Base-by-base conservation (phyloP, 1,140 invertebrate species). In the Zaprionus ornatus region DNA sequence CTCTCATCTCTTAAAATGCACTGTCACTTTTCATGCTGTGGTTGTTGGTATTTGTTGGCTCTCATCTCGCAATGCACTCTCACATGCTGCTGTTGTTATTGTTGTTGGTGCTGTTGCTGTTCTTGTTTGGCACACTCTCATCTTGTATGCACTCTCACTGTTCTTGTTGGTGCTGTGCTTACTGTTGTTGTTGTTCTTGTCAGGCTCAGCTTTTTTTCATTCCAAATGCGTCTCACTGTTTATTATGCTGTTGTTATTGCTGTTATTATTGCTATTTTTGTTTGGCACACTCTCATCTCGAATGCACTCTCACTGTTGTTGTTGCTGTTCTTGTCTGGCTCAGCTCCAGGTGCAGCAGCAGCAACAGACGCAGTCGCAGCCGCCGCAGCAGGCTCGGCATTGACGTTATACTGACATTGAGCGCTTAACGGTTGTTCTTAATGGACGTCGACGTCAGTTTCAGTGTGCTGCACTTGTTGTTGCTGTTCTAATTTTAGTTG, bases 391-490 rank as follows among this genome's bases (percentile, higher is more conserved):
- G 50, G 32, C 19, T 12, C 21, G 23, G 74, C 74, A 79, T 76
- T 79, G 79, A 81, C 77, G 77, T 77, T 42, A 63, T 80, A 67
- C 66, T 79, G 68, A 75, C 77, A 77, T 87, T 80, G 80, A 78
- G 66, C 61, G 54, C 59, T 82, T 87, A 86, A 85, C 82, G 75
- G 82, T 85, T 86, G 59, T 77, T 85, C 82, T 78, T 80, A 57
- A 78, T 70, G 21, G 63, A 9, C 40, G 40, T 27, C 57, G 61
- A 54, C 65, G 69, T 67, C 74, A 65, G 54, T 62, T 57, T 65
- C 7, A 17, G 40, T 42, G n/a, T 55, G 21, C 32, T 62, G 65
- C 55, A 35, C 45, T 37, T 52, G 40, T 45, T 17, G 40, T 42
- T 17, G 40, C 48, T 65, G 63, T 64, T 78, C 74, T 87, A 72